These are phyloP conservation scores for Orgyia antiqua DNA, from an alignment of 2,888 invertebrate genomes.

Conservation along the genomic window DNA sequence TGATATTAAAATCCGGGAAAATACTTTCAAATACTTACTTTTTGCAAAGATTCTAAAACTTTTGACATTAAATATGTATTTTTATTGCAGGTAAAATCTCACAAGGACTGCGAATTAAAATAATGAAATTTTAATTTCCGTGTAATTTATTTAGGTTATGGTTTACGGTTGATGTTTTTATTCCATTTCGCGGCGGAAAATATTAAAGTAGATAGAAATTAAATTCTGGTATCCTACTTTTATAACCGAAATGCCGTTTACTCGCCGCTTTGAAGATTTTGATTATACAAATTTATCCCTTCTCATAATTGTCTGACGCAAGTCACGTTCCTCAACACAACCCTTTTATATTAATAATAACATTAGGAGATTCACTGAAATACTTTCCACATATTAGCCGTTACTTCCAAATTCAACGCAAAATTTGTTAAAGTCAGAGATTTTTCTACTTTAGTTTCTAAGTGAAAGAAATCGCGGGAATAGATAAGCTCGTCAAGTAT, in stretches of 20 bases:
- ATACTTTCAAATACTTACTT: conserved; percentile 45
- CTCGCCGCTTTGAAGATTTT: conserved; percentile 39
- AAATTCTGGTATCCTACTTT: conserved; percentile 15
- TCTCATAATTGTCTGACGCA: conserved; percentile 35
- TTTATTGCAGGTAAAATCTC: conserved; percentile 23
- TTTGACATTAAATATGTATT: conserved; percentile 30
- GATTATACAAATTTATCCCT: conserved; percentile 39
- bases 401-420: too few relatives aligned
- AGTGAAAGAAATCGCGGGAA: too few relatives aligned
- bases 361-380: too few relatives aligned
- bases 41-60: conserved; percentile 29
- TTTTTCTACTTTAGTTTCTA: too few relatives aligned
- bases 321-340: conserved; percentile 39
- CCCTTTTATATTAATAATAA: too few relatives aligned
- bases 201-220: background rate
- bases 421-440: too few relatives aligned
- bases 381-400: too few relatives aligned
- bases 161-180: background rate
- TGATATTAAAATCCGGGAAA: conserved; percentile 51
- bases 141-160: background rate
- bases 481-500: too few relatives aligned
- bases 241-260: conserved; percentile 24
- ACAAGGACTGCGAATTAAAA: conserved; percentile 9
- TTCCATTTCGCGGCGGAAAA: background rate
- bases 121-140: conserved; percentile 9